Conservation (phyloP, 2,113 vertebrate species). For the Eretmodus cyanostictus region DNA sequence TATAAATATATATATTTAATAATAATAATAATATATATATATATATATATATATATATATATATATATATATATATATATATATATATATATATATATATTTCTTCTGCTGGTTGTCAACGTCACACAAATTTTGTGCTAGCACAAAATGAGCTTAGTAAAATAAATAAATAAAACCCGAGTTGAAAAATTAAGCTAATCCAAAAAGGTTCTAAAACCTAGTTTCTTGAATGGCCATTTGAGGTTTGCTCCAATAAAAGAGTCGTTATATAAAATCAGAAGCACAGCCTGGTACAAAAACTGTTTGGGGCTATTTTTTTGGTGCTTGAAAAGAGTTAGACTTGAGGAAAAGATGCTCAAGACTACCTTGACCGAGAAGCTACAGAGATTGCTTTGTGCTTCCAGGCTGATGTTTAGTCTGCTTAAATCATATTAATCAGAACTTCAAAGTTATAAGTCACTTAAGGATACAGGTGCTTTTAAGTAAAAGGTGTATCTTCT, state of each 20-base stretch:
- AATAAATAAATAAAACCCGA: not conserved
- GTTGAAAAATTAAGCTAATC: not conserved
- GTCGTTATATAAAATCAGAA: not conserved
- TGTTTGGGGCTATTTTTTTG: not conserved
- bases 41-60: accelerated
- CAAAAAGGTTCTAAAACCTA: not conserved
- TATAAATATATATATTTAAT: no score
- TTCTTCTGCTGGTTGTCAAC: not conserved
- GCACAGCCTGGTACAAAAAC: not conserved
- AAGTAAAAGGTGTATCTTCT: not conserved
- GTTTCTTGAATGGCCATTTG: not conserved
- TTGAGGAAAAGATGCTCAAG: not conserved
- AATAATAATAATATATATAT: no score
- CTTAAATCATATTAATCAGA: not conserved
- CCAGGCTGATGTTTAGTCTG: not conserved
- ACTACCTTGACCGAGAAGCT: not conserved
- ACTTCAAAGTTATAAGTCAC: not conserved
- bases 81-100: accelerated
- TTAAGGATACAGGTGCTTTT: not conserved
- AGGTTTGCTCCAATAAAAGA: not conserved
- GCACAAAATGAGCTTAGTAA: not conserved
- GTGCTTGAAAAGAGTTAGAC: not conserved
- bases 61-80: accelerated
- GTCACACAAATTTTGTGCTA: not conserved
- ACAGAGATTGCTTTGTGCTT: not conserved